Base-by-base conservation (phyloP, 2,888 invertebrate species). In the Chloromyia formosa region DNA sequence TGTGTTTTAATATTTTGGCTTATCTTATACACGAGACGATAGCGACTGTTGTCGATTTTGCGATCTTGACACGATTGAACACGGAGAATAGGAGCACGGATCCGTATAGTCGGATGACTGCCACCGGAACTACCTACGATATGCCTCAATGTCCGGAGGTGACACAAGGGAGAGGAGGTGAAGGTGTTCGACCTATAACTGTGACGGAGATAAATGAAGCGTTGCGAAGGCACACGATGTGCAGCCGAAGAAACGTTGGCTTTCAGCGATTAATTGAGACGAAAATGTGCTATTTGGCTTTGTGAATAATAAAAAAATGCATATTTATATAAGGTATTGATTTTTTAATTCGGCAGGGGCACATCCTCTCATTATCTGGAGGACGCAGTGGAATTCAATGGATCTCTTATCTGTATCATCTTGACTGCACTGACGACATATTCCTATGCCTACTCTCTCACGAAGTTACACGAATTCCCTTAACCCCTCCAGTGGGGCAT, bases 1-100 rank as follows among this genome's bases (percentile, higher is more conserved):
- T 89, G 66, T 93, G 93, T 0, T 86, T 93, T 80, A 93, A 93
- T 81, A 91, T 96, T 1, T 84, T 97, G 77, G 90, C 93, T 62
- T 96, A 95, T 82, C 87, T 96, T 78, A 95, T 95, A 0, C 94
- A 94, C 83, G 96, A 97, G 86, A 94, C 94, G 0, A 93, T 97
- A 7, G 96, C 96, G 0, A 93, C 95, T 82, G 90, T 96, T 75
- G 91, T 94, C 1, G 96, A 96, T 85, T 90, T 92, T 79, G 92
- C 94, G 0, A 90, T 96, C 77, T 83, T 96, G 64, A 91, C 95
- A 1, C 88, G 95, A 60, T 90, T 94, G 80, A 95, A 95, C 82
- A 89, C 89, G 54, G 90, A 88, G 77, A 90, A 90, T 82, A 90
- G 89, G 58, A 84, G 87, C 56, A 90, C 90, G 1, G 93, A 94